These are phyloP conservation scores for Bufotes viridis DNA, from an alignment of 2,797 vertebrate genomes.

Conservation along the genomic window DNA sequence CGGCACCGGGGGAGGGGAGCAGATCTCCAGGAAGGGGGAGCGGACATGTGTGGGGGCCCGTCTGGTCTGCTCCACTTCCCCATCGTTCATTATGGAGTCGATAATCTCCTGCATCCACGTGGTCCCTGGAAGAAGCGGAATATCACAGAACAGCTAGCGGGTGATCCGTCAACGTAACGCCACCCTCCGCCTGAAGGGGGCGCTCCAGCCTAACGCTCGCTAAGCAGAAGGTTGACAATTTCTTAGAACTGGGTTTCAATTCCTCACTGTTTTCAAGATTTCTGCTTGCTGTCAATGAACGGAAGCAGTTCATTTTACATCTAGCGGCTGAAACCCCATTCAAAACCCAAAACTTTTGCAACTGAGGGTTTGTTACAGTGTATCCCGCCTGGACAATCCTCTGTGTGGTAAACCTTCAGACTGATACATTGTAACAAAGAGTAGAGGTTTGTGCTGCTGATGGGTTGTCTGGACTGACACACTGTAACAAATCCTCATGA, in stretches of 20 bases:
- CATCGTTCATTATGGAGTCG: conserved; percentile 60
- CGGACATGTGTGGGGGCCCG: conserved; percentile 51
- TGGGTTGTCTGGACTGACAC: background rate
- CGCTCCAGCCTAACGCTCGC: too few relatives aligned
- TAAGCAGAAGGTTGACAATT: too few relatives aligned
- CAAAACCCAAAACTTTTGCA: background rate
- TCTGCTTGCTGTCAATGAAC: too few relatives aligned
- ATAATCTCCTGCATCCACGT: conserved; percentile 68
- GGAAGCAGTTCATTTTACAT: too few relatives aligned
- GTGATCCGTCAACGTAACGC: too few relatives aligned
- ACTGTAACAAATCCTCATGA: background rate
- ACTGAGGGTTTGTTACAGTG: background rate
- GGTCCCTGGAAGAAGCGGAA: conserved; percentile 60
- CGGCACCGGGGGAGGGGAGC: conserved; percentile 65
- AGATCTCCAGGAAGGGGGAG: conserved; percentile 75
- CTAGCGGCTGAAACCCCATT: too few relatives aligned
- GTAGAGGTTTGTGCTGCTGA: background rate
- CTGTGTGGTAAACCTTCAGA: background rate
- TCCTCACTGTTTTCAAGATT: too few relatives aligned
- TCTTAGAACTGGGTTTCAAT: too few relatives aligned
- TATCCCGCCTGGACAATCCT: too few relatives aligned
- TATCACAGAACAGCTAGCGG: too few relatives aligned
- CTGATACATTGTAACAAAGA: background rate
- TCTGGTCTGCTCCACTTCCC: conserved; percentile 59
- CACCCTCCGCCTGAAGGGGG: too few relatives aligned